Conservation (phyloP, 1,140 invertebrate species). For the Caenorhabditis tropicalis region DNA sequence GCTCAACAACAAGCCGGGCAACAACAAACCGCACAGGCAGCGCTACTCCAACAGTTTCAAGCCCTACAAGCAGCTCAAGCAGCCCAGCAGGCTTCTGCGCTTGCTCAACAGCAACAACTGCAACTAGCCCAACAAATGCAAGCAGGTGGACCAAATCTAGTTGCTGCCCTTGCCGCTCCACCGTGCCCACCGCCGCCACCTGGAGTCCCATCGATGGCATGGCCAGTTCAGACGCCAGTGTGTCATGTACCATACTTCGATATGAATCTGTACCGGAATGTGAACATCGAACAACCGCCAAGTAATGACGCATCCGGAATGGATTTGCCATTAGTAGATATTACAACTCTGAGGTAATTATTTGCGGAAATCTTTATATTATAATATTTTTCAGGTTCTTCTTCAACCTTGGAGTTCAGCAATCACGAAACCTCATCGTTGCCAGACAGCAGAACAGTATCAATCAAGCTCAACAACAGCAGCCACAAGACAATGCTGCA, state of each 20-base stretch:
- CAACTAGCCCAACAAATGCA: not conserved
- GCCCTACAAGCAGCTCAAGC: not conserved
- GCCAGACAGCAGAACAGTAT: not conserved
- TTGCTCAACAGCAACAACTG: too few relatives aligned
- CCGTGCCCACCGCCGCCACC: conserved; percentile 4
- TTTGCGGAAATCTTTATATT: not conserved
- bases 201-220: conserved; percentile 17
- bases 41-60: not conserved
- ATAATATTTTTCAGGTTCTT: not conserved
- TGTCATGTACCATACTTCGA: conserved; percentile 24
- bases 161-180: not conserved
- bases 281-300: not conserved
- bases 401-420: conserved; percentile 12
- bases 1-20: not conserved
- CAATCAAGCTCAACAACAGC: not conserved
- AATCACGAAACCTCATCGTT: conserved; percentile 6
- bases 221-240: not conserved
- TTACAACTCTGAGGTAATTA: not conserved
- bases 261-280: not conserved
- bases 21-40: not conserved
- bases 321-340: not conserved
- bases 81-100: not conserved
- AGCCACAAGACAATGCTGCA: not conserved
- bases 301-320: conserved; percentile 1
- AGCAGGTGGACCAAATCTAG: not conserved